Base-by-base conservation (phyloP, 2,113 vertebrate genomes). In the Labeo catla region DNA sequence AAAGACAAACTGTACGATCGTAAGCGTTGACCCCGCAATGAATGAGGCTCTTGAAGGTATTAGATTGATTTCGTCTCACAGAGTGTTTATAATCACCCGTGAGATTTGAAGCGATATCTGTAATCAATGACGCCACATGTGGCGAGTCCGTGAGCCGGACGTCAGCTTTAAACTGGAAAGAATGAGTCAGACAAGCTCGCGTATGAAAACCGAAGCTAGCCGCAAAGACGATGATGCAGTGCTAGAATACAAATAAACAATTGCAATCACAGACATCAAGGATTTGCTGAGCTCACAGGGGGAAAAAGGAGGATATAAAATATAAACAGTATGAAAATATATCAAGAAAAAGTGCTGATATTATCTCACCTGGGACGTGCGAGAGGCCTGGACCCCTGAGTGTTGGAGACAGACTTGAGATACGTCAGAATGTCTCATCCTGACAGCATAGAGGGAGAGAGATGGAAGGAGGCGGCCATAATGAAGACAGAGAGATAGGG, bases 21-120 rank as follows among this genome's bases (percentile, higher is more conserved):
- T 82, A 76, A 83, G 76, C 77, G 63, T 88, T 89, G 86, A 88
- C 83, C 83, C 72, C 11, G 73, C n/a, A 13, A 45, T 68, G 82
- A 88, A 87, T 88, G 86, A 89, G 63, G 76, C 88, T 84, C 81
- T 88, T 86, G 81, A 90, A 74, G 83, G 89, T 36, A 73, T 88
- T 85, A 81, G 59, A 90, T 89, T 85, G 87, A 89, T 90, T 86
- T 78, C 76, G 54, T 47, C 79, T 83, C 81, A 34, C 76, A 81
- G 65, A 76, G 77, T 68, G 45, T 85, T 81, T 70, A 87, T 84
- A 83, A 83, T 85, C 84, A 82, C 63, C 76, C 23, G 63, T 87
- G 86, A 81, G 82, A 89, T 88, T 87, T 84, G 76, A 65, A 68
- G 76, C 49, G 39, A 34, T 87, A 85, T 83, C 76, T 76, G 81